These are phyloP conservation scores for Ceraclea dissimilis DNA, from an alignment of 2,888 invertebrate genomes.

Conservation along the genomic window DNA sequence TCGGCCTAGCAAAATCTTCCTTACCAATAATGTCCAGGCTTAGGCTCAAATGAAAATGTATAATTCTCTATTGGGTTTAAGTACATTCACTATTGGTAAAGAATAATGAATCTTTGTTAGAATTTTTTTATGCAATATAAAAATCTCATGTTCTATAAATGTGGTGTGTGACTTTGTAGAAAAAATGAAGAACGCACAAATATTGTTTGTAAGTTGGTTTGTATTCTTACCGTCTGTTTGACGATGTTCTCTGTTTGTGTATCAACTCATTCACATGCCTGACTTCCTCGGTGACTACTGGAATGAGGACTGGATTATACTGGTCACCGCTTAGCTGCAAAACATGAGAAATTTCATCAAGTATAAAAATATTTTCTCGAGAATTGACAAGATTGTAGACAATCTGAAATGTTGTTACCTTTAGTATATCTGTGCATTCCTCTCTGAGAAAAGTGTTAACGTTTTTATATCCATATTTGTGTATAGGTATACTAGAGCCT, in stretches of 20 bases:
- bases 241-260: conserved; percentile 12
- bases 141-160: no score
- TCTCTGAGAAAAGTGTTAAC: conserved; percentile 15
- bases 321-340: conserved; percentile 14
- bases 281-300: conserved; percentile 12
- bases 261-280: conserved; percentile 9
- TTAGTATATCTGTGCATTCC: conserved; percentile 20
- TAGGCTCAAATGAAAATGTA: no score
- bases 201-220: no score
- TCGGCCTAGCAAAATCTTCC: no score
- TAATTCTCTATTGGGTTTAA: no score
- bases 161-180: no score
- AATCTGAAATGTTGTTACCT: conserved; percentile 11
- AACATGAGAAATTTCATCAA: background rate
- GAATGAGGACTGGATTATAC: conserved; percentile 10
- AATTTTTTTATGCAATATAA: no score
- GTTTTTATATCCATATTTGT: conserved; percentile 14
- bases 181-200: no score
- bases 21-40: no score
- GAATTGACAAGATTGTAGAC: background rate
- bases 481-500: conserved; percentile 9
- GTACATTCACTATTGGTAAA: no score
- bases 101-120: no score
- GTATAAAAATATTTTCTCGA: background rate
- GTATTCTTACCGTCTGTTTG: conserved; percentile 14